Evolutionary conservation across 2,888 invertebrate species (phyloP).

Genomic region (Drosophila macrospina): DNA sequence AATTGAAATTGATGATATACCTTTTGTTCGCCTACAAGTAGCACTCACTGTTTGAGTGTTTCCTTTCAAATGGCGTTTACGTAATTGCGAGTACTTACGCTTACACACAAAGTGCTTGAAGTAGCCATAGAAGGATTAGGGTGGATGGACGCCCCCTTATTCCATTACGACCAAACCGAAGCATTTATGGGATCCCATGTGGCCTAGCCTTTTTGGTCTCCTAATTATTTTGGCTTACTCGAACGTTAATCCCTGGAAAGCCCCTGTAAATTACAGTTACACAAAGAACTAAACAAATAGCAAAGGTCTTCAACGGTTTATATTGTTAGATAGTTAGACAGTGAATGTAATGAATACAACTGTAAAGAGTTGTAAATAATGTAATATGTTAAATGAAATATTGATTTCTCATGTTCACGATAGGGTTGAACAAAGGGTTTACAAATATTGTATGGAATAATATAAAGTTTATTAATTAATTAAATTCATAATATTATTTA

Average conservation of each 20-base stretch:
- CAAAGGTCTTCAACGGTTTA: neutral
- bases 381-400: neutral
- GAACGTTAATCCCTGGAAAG: conserved; percentile 52
- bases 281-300: conserved; percentile 33
- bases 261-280: conserved; percentile 37
- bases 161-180: conserved; percentile 32
- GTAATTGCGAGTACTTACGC: conserved; percentile 20
- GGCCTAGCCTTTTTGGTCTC: conserved; percentile 37
- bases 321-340: neutral
- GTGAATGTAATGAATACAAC: neutral
- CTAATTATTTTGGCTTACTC: conserved; percentile 69
- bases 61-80: conserved; percentile 30
- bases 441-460: too few relatives aligned
- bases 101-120: conserved; percentile 11
- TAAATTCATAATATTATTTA: neutral
- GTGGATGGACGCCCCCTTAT: conserved; percentile 1
- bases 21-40: conserved; percentile 29
- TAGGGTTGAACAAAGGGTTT: too few relatives aligned
- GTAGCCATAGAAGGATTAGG: conserved; percentile 37
- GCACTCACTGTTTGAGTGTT: conserved; percentile 35
- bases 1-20: conserved; percentile 80
- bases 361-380: neutral
- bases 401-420: neutral
- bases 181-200: conserved; percentile 14
- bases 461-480: neutral